These are phyloP conservation scores for Buceros bicornis DNA, from an alignment of 2,797 vertebrate genomes.

Conservation along the genomic window DNA sequence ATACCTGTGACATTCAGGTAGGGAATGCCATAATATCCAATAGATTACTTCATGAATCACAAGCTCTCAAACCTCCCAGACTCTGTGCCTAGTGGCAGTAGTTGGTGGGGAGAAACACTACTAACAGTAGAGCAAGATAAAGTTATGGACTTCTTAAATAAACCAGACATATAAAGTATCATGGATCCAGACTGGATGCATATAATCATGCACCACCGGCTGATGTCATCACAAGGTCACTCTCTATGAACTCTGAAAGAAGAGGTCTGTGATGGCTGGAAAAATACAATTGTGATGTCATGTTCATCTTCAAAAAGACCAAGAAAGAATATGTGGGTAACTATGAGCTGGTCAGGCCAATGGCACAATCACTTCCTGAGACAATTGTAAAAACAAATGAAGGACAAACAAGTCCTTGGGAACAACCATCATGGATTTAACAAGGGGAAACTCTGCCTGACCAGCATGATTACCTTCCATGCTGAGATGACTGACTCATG, in stretches of 20 bases:
- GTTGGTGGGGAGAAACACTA: neutral
- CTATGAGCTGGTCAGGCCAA: neutral
- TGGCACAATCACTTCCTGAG: neutral
- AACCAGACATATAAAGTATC: neutral
- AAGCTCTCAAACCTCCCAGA: neutral
- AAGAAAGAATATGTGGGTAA: neutral
- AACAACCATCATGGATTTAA: neutral
- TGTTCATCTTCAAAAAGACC: neutral
- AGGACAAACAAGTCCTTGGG: neutral
- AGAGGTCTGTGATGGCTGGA: neutral
- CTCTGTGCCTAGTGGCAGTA: neutral
- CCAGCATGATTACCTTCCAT: neutral
- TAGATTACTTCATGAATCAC: neutral
- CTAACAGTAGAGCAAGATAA: neutral
- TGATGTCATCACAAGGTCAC: neutral
- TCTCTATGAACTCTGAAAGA: neutral
- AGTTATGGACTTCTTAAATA: neutral
- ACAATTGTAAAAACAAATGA: neutral
- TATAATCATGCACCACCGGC: rapidly evolving
- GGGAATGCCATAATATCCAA: neutral
- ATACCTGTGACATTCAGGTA: neutral
- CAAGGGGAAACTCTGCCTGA: neutral
- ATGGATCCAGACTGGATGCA: neutral
- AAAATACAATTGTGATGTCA: neutral
- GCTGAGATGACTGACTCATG: neutral